Evolutionary conservation across 2,888 invertebrate genomes (phyloP), one percentile per base, ranked within the genome.

Genomic region (Dusona sp.): DNA sequence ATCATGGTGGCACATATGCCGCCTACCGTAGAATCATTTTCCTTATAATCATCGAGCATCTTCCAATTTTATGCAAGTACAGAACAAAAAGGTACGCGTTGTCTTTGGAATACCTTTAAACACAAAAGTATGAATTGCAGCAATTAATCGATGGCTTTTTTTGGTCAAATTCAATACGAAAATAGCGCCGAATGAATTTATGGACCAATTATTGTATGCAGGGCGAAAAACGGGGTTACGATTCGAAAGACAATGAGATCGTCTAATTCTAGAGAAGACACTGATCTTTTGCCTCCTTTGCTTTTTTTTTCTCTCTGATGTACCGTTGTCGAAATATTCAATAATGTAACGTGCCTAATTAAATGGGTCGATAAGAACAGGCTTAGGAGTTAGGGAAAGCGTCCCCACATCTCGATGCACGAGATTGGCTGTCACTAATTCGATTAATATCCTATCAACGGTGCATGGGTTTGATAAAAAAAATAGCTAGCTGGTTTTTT

Each of bases 1-100:
- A 51, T 64, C 25, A 22, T 42, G 75, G 61, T 61, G 78, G 75
- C 75, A 75, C 75, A 75, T 78, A 65, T 45, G 36, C 67, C 48
- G 25, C 36, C 9, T 65, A 36, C 36, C 67, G 13, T 29, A 33
- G 64, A 79, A 79, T 68, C 68, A 79, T 79, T 79, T 79, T 79
- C 38, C 65, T 29, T 38, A 61, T 36, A 73, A 33, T 51, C 64
- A 48, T 51, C 33, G 22, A 73, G 29, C 48, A 65, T 64, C 79
- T 33, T 13, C 29, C 68, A 45, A 45, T 72, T 72, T 38, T 48
- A 73, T 11, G 36, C 11, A 8, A 73, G 51, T 11, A 4, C n/a
- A 54, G 9, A 72, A 48, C 19, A 61, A 61, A 61, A 61, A 29
- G 57, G 29, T 25, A 3, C 57, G 51, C 51, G 11, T 13, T 11